phyloP scores from a whole-genome alignment of 92 coral and sea anemone species.

The Paramuricea clavata region DNA sequence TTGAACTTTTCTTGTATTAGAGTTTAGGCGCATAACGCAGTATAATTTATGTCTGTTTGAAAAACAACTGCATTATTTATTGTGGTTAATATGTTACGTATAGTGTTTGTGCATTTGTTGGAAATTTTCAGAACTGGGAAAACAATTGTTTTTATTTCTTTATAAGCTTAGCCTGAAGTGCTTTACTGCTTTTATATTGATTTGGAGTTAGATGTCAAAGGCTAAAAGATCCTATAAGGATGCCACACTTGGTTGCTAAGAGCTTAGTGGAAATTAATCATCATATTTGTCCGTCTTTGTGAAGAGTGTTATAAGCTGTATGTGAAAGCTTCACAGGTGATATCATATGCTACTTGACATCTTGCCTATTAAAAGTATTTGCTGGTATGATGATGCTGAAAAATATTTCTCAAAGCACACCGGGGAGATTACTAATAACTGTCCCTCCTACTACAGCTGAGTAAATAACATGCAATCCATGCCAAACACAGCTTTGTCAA shows the following conservation, averaged over 20 bases:
- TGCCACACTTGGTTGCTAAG: neutral
- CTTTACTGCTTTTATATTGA: constrained; percentile 11
- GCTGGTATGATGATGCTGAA: too few species aligned
- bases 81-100: neutral
- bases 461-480: neutral
- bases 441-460: neutral
- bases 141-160: neutral
- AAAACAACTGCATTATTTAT: constrained; percentile 3
- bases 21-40: neutral
- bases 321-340: too few species aligned
- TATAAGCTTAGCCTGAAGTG: neutral
- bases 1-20: neutral
- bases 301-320: too few species aligned
- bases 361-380: too few species aligned
- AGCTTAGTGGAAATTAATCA: neutral
- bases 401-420: too few species aligned
- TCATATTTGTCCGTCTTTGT: neutral
- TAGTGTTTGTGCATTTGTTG: neutral
- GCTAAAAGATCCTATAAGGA: neutral
- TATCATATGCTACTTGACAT: too few species aligned
- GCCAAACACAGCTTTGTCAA: neutral
- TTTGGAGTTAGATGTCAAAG: neutral
- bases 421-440: too few species aligned
- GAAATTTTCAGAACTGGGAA: neutral
- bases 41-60: neutral